A percentile compares a stretch with the other conserved stretches of the same genome.
These are phyloP conservation scores for Alloplasta piceator DNA, from an alignment of 2,888 invertebrate species.

Conservation along the genomic window DNA sequence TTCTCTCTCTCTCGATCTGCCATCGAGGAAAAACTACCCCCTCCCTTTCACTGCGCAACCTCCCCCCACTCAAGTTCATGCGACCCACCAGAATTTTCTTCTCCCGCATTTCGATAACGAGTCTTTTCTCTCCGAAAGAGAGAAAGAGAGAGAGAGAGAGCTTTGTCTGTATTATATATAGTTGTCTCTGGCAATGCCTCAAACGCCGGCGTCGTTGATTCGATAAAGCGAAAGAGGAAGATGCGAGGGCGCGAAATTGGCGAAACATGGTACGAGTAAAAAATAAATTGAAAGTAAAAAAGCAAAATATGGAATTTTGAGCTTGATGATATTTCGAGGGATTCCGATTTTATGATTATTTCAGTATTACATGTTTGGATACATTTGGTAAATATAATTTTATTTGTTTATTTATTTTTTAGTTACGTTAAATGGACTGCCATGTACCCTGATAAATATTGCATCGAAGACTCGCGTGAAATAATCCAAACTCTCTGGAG, in stretches of 20 bases:
- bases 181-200: not conserved
- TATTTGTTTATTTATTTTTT: too few species aligned
- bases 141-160: not conserved
- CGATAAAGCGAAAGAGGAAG: conserved; percentile 17
- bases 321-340: too few species aligned
- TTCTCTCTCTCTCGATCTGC: conserved; percentile 60
- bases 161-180: conserved; percentile 23
- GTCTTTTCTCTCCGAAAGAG: conserved; percentile 55
- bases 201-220: conserved; percentile 13
- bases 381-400: too few species aligned
- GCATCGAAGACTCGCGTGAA: not conserved
- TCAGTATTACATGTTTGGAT: too few species aligned
- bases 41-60: conserved; percentile 33
- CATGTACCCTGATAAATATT: too few species aligned
- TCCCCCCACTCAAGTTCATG: conserved; percentile 25
- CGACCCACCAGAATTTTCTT: conserved; percentile 22
- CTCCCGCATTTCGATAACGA: conserved; percentile 70
- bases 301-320: not conserved
- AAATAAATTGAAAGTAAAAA: not conserved
- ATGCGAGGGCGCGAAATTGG: not conserved
- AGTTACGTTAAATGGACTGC: too few species aligned
- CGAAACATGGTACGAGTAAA: not conserved
- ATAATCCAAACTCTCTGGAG: not conserved
- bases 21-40: conserved; percentile 67
- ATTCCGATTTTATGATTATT: too few species aligned